Conservation (phyloP, 2,113 vertebrate species). For the Periophthalmus modestus region DNA sequence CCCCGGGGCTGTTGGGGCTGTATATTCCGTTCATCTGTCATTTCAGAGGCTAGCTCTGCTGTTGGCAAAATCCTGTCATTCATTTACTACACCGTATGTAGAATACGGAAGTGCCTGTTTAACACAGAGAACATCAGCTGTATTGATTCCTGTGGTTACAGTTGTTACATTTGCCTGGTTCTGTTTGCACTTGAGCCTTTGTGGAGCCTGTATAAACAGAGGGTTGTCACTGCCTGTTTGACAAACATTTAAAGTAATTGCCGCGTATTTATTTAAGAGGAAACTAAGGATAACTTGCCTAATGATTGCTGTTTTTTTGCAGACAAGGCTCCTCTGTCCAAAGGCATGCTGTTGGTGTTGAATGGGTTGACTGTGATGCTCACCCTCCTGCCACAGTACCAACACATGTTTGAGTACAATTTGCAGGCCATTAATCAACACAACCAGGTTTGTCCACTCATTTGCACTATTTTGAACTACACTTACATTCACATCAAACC, state of each 20-base stretch:
- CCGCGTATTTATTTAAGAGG: background rate
- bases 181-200: too few species aligned
- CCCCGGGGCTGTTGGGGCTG: background rate
- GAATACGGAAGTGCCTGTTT: background rate
- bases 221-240: too few species aligned
- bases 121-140: background rate
- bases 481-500: too few species aligned
- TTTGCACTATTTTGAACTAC: background rate
- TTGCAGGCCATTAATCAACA: slow-evolving; percentile 62
- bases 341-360: slow-evolving; percentile 76
- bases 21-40: too few species aligned
- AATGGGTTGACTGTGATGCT: slow-evolving; percentile 75
- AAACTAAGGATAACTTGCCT: background rate
- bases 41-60: slow-evolving; percentile 23
- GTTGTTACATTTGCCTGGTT: too few species aligned
- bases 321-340: slow-evolving; percentile 81
- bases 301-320: background rate
- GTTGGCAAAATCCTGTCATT: slow-evolving; percentile 64
- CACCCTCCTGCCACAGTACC: slow-evolving; percentile 75
- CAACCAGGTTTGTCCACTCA: slow-evolving; percentile 64
- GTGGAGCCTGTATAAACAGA: too few species aligned
- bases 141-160: background rate
- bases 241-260: too few species aligned
- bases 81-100: slow-evolving; percentile 33
- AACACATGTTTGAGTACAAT: slow-evolving; percentile 75